A percentile compares a stretch with the other conserved stretches of the same genome.
Conservation (phyloP, 2,113 vertebrate genomes). For the Brachyhypopomus gauderio region DNA sequence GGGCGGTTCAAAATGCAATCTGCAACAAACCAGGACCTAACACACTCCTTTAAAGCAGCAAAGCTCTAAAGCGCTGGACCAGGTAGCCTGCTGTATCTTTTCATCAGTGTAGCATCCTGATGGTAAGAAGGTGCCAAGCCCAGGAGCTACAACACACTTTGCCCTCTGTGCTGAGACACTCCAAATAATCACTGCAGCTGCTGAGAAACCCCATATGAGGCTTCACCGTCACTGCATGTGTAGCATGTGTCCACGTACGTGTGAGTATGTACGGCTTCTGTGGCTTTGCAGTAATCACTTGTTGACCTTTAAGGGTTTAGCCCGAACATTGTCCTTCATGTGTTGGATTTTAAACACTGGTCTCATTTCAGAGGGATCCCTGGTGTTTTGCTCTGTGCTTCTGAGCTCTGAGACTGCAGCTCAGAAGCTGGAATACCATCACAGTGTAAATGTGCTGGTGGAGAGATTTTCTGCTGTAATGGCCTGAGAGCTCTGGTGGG, state of each 20-base stretch:
- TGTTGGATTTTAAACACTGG: constrained; percentile 28
- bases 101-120: neutral
- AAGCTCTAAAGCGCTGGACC: neutral
- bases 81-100: neutral
- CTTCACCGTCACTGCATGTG: neutral
- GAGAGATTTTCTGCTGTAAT: constrained; percentile 40
- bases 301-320: constrained; percentile 34
- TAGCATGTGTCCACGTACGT: neutral
- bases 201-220: neutral
- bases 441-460: constrained; percentile 42
- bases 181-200: neutral
- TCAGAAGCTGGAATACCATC: constrained; percentile 32
- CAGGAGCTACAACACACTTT: neutral
- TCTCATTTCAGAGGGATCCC: constrained; percentile 27
- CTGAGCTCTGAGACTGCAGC: constrained; percentile 9
- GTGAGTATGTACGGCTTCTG: neutral
- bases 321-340: constrained; percentile 26
- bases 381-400: constrained; percentile 33
- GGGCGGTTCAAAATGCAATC: neutral
- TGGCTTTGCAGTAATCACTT: constrained; percentile 30
- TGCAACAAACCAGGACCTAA: neutral
- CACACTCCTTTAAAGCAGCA: neutral
- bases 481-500: constrained; percentile 48
- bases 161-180: neutral
- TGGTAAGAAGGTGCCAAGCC: neutral